Percentiles rank a stretch among this genome's conserved stretches.
These are phyloP conservation scores for Chunga burmeisteri DNA, from an alignment of 2,113 vertebrate species.

Conservation along the genomic window DNA sequence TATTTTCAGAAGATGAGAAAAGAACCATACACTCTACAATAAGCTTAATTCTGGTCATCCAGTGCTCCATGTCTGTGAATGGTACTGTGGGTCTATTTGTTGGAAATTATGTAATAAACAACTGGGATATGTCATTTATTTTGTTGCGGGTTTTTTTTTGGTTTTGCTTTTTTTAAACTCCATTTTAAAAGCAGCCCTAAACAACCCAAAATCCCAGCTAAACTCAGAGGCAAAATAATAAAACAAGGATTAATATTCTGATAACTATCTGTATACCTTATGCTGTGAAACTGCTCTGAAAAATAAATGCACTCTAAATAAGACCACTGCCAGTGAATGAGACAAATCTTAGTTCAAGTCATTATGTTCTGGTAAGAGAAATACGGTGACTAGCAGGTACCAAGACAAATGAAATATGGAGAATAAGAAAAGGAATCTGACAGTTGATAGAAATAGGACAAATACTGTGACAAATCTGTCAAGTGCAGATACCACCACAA, in stretches of 20 bases:
- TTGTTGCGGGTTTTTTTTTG: neutral
- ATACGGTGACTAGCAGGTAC: neutral
- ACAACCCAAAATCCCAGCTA: neutral
- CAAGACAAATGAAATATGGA: slow-evolving; percentile 39
- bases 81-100: neutral
- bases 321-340: neutral
- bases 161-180: neutral
- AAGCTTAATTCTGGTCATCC: neutral
- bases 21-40: neutral
- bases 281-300: slow-evolving; percentile 6
- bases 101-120: neutral
- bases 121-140: neutral
- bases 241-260: neutral
- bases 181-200: neutral
- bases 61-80: neutral
- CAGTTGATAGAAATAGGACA: slow-evolving; percentile 39
- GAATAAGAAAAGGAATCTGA: slow-evolving; percentile 20
- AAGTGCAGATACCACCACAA: slow-evolving; percentile 28
- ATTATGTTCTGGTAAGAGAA: slow-evolving; percentile 17
- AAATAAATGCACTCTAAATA: slow-evolving; percentile 35
- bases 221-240: neutral
- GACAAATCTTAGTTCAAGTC: neutral
- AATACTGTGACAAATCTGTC: slow-evolving; percentile 64
- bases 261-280: neutral
- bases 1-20: neutral